Percentiles rank a stretch among this genome's conserved stretches.
Evolutionary conservation across 2,888 invertebrate species (phyloP).

Genomic region (Diploptera punctata): DNA sequence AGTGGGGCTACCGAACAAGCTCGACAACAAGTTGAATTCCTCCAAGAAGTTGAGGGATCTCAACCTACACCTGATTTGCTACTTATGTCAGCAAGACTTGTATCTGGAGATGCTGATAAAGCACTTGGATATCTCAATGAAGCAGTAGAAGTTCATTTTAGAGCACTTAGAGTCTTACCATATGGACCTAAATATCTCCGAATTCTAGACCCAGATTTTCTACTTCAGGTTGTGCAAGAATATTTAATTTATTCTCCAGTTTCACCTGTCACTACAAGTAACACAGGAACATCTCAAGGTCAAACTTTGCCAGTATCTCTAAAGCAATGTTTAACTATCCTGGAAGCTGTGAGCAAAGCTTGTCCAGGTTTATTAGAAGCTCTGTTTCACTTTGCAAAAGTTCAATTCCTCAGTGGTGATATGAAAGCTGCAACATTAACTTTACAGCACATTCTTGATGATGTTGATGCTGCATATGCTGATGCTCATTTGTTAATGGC

Average conservation of each 20-base stretch:
- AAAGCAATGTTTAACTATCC: slow-evolving; percentile 67
- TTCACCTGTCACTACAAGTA: slow-evolving; percentile 52
- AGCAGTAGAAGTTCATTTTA: slow-evolving; percentile 64
- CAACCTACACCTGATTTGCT: slow-evolving; percentile 70
- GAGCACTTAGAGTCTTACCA: slow-evolving; percentile 60
- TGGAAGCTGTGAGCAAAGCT: slow-evolving; percentile 75
- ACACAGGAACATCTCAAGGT: slow-evolving; percentile 48
- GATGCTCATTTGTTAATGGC: slow-evolving; percentile 88
- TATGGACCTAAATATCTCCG: slow-evolving; percentile 79
- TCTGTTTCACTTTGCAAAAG: slow-evolving; percentile 74
- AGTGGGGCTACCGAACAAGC: slow-evolving; percentile 75
- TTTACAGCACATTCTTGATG: slow-evolving; percentile 74
- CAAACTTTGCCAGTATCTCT: slow-evolving; percentile 56
- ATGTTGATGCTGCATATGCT: slow-evolving; percentile 78
- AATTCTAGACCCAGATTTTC: slow-evolving; percentile 83
- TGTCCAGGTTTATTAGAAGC: slow-evolving; percentile 80
- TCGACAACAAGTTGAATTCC: slow-evolving; percentile 69
- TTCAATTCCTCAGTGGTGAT: slow-evolving; percentile 83
- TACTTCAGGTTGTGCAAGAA: slow-evolving; percentile 78
- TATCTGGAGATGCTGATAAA: slow-evolving; percentile 60
- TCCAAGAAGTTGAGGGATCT: slow-evolving; percentile 65
- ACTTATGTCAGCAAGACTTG: slow-evolving; percentile 71
- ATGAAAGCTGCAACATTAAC: slow-evolving; percentile 72
- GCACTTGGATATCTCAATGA: slow-evolving; percentile 67
- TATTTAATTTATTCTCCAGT: slow-evolving; percentile 70